Evolutionary conservation across 2,797 vertebrate species (phyloP), one percentile per base, ranked within the genome.

Genomic region (Macrochelys suwanniensis): DNA sequence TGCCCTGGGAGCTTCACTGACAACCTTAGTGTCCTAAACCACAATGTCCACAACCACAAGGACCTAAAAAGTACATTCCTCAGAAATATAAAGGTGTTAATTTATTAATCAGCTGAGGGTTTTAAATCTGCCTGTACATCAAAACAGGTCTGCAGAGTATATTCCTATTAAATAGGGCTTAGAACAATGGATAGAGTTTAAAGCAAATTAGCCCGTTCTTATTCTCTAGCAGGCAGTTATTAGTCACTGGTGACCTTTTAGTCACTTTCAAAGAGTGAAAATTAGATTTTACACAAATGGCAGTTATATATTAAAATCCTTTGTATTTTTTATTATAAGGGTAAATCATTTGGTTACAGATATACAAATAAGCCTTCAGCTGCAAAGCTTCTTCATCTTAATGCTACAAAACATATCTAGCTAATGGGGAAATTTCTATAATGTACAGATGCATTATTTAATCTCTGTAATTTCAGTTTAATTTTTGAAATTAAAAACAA

Each of bases 131-230:
- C 11, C 11, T 74, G 42, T 26, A 74, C 78, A 2, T 87, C 93
- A 87, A 81, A 85, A 1, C 88, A 89, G 89, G 81, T 85, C 25
- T 65, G 77, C 71, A 51, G 78, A 87, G 84, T 80, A 56, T 45
- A 45, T 61, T 94, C 33, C 71, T 56, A 61, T 49, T 45, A 59
- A 93, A 84, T 7, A 21, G 87, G 84, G 80, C 17, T 65, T 65
- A 33, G 61, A 65, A 65, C 61, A 65, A 65, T 65, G 31, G 90
- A 87, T 82, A 78, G 71, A 89, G 82, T 53, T 80, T 50, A 4
- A 65, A 65, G 87, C n/a, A 81, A 94, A 94, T 95, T 88, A 94
- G 87, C 61, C 28, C 82, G 93, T 96, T 81, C 77, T 42, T 94
- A 6, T 26, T 91, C 47, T 33, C 79, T 87, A 25, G 42, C 25